Conservation (phyloP, 2,888 invertebrate genomes). For the Nysson spinosus region DNA sequence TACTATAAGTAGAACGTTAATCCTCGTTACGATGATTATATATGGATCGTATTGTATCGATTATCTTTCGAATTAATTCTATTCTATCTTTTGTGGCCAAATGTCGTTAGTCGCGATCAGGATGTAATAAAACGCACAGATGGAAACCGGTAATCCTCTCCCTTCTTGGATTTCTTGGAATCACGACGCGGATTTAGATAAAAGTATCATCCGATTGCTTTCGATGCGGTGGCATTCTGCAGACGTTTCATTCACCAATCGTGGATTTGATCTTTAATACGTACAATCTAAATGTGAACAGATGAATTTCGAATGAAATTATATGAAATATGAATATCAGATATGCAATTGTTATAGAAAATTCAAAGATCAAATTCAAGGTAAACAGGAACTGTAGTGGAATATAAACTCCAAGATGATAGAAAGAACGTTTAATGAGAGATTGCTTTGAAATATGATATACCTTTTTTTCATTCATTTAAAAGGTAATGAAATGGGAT, state of each 20-base stretch:
- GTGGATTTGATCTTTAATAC: background rate
- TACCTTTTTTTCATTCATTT: too few relatives aligned
- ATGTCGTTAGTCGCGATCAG: constrained; percentile 36
- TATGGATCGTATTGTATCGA: constrained; percentile 13
- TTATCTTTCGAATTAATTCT: constrained; percentile 38
- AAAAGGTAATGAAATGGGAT: too few relatives aligned
- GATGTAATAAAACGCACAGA: constrained; percentile 1
- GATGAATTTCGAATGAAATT: constrained; percentile 1
- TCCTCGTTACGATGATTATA: too few relatives aligned
- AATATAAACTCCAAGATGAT: too few relatives aligned
- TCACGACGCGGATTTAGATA: constrained; percentile 21
- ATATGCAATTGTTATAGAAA: too few relatives aligned
- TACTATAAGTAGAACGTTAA: too few relatives aligned
- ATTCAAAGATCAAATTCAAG: too few relatives aligned
- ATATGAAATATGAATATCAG: too few relatives aligned
- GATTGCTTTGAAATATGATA: too few relatives aligned
- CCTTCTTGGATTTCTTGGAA: constrained; percentile 7
- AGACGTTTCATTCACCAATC: background rate
- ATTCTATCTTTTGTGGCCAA: constrained; percentile 49
- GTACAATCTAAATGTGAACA: too few relatives aligned
- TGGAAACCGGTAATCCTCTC: constrained; percentile 7
- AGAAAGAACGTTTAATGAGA: too few relatives aligned
- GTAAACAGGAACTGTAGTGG: too few relatives aligned
- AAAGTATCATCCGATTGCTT: constrained; percentile 9
- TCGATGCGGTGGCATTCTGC: constrained; percentile 21